Evolutionary conservation across 2,113 vertebrate genomes (phyloP).

Genomic region (Plestiodon gilberti): DNA sequence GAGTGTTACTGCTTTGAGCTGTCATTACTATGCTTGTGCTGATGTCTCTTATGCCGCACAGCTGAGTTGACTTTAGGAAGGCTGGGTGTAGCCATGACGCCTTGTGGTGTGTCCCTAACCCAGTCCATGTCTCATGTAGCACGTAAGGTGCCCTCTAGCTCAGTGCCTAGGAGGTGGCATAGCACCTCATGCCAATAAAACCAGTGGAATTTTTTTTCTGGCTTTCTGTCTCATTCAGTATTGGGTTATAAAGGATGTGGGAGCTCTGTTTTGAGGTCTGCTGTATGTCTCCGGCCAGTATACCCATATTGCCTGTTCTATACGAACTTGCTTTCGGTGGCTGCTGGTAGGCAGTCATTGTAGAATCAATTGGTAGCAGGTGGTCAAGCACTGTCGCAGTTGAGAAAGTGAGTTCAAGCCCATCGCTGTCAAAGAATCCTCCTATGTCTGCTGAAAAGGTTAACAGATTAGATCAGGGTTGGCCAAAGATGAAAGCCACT

Average conservation of each 20-base stretch:
- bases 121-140: conserved; percentile 70
- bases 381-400: neutral
- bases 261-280: neutral
- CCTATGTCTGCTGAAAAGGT: neutral
- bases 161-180: conserved; percentile 72
- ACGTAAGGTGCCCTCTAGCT: conserved; percentile 67
- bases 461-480: neutral
- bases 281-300: neutral
- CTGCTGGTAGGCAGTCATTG: neutral
- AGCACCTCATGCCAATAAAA: conserved; percentile 66
- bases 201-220: conserved; percentile 38
- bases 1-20: conserved; percentile 3
- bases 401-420: neutral
- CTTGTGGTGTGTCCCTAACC: conserved; percentile 67
- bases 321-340: neutral
- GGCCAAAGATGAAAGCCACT: neutral
- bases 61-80: neutral
- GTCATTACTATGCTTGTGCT: neutral
- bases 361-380: neutral
- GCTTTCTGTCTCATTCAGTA: neutral
- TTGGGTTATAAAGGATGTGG: neutral
- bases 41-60: conserved; percentile 14
- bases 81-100: conserved; percentile 29
- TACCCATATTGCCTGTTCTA: neutral
- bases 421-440: neutral